Conservation (phyloP, 1,140 invertebrate species). For the Bombus pyrosoma region DNA sequence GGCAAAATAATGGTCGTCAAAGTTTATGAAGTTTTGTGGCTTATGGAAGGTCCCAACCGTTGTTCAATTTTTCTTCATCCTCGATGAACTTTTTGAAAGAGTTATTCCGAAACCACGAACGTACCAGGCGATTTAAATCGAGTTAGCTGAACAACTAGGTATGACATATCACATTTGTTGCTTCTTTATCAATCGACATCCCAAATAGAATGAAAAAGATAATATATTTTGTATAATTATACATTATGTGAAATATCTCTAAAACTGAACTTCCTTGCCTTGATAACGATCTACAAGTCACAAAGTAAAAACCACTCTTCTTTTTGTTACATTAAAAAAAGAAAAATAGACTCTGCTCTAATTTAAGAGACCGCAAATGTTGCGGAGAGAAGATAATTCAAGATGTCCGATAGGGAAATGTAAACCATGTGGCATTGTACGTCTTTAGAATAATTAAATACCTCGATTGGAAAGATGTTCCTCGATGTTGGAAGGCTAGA, state of each 20-base stretch:
- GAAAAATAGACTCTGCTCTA: not conserved
- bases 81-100: not conserved
- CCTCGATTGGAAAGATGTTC: not conserved
- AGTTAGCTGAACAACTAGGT: not conserved
- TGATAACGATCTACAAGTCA: no score
- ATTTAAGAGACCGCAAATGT: not conserved
- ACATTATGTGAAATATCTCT: not conserved
- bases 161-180: not conserved
- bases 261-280: no score
- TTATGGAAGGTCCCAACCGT: not conserved
- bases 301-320: no score
- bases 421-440: constrained; percentile 10
- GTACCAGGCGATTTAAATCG: not conserved
- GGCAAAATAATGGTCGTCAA: not conserved
- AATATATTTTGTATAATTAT: not conserved
- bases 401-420: not conserved
- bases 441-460: constrained; percentile 48
- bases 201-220: not conserved
- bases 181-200: not conserved
- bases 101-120: not conserved
- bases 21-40: not conserved
- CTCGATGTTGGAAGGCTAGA: not conserved
- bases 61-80: not conserved
- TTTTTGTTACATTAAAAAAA: no score
- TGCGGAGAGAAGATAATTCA: not conserved